Evolutionary conservation across 1,140 invertebrate species (phyloP).

Genomic region (Hesperophylax magnus): DNA sequence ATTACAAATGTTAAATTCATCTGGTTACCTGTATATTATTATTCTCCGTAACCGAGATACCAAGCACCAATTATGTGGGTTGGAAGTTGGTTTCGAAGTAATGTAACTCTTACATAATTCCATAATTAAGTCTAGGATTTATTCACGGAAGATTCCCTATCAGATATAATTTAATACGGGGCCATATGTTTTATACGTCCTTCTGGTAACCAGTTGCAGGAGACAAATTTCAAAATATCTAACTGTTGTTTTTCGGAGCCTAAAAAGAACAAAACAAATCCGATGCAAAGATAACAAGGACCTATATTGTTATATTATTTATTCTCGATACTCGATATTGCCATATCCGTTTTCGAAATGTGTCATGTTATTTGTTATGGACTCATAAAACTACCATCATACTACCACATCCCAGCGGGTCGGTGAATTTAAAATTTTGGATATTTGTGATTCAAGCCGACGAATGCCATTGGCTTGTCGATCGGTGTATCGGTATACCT

Average conservation of each 20-base stretch:
- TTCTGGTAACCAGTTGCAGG: not conserved
- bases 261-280: conserved; percentile 3
- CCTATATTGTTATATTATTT: not conserved
- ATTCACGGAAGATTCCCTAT: conserved; percentile 37
- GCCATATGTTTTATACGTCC: not conserved
- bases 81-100: not conserved
- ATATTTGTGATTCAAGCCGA: not conserved
- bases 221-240: too few species aligned
- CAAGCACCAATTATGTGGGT: not conserved
- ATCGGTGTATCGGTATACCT: not conserved
- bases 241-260: too few species aligned
- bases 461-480: not conserved
- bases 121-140: conserved; percentile 48
- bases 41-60: too few species aligned
- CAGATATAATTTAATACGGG: conserved; percentile 30
- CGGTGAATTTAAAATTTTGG: not conserved
- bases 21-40: too few species aligned
- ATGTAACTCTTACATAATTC: conserved; percentile 40
- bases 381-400: conserved; percentile 41
- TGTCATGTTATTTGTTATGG: conserved; percentile 49
- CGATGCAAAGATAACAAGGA: conserved; percentile 15
- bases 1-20: too few species aligned
- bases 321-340: conserved; percentile 18
- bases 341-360: conserved; percentile 33
- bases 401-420: conserved; percentile 44